These are phyloP conservation scores for Acarapis woodi DNA, from an alignment of 1,140 invertebrate genomes.

Conservation along the genomic window DNA sequence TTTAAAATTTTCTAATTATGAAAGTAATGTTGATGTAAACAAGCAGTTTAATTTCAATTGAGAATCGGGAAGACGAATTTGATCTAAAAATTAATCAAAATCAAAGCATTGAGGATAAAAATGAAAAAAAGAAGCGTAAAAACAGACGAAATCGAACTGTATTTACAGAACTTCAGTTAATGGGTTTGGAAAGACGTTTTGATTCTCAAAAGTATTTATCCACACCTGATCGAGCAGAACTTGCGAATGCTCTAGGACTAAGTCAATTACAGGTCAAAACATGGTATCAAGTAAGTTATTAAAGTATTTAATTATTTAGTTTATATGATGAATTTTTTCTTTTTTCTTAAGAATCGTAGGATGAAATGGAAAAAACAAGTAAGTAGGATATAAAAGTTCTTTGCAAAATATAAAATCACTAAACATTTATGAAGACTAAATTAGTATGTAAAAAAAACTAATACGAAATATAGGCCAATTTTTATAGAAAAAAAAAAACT, in stretches of 20 bases:
- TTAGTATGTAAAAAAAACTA: too few relatives aligned
- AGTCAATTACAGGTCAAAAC: conserved; percentile 67
- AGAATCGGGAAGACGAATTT: too few relatives aligned
- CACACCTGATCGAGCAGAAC: conserved; percentile 76
- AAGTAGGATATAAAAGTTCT: not conserved
- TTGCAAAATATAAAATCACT: too few relatives aligned
- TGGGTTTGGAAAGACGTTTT: conserved; percentile 76
- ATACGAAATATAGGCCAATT: too few relatives aligned
- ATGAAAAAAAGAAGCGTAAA: conserved; percentile 6
- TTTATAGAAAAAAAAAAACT: too few relatives aligned
- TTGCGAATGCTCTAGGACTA: conserved; percentile 63
- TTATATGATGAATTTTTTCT: not conserved
- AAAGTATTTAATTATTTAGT: not conserved
- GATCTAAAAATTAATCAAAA: too few relatives aligned
- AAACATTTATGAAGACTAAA: too few relatives aligned
- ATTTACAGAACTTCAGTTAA: conserved; percentile 84
- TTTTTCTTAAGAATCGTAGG: conserved; percentile 4
- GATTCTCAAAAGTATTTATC: conserved; percentile 84
- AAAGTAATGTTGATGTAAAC: too few relatives aligned
- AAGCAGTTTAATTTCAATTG: too few relatives aligned
- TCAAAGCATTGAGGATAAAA: too few relatives aligned
- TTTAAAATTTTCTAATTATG: too few relatives aligned
- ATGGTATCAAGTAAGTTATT: conserved; percentile 44
- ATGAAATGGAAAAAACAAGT: conserved; percentile 12
- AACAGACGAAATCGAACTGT: conserved; percentile 37